These are phyloP conservation scores for Cheilosia scutellata DNA, from an alignment of 2,888 invertebrate genomes.

Conservation along the genomic window DNA sequence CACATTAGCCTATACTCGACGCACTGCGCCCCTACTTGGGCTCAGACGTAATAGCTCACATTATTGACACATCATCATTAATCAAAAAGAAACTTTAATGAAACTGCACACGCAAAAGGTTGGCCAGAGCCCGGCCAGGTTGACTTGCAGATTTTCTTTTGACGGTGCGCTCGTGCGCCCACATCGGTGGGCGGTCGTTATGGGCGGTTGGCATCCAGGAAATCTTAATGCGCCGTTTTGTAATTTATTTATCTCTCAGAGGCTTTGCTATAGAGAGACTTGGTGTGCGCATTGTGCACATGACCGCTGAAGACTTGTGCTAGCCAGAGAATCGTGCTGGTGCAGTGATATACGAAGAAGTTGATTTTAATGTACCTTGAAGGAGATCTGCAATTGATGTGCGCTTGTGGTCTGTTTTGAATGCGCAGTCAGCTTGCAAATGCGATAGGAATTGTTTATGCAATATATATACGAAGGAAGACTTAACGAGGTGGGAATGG, in stretches of 20 bases:
- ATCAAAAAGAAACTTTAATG: slow-evolving; percentile 77
- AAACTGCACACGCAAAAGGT: slow-evolving; percentile 60
- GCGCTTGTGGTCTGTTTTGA: slow-evolving; percentile 40
- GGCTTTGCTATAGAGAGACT: too few relatives aligned
- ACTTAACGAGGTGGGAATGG: slow-evolving; percentile 6
- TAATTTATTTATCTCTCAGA: slow-evolving; percentile 37
- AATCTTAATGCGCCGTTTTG: slow-evolving; percentile 62
- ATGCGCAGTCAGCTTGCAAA: slow-evolving; percentile 11
- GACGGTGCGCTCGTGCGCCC: slow-evolving; percentile 24
- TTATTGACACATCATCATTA: slow-evolving; percentile 83
- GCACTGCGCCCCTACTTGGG: neutral
- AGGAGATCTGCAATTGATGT: slow-evolving; percentile 26
- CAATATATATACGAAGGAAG: neutral
- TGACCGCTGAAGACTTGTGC: slow-evolving; percentile 24
- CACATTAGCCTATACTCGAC: slow-evolving; percentile 31
- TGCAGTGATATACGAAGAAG: slow-evolving; percentile 50
- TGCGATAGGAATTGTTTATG: neutral
- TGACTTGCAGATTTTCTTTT: slow-evolving; percentile 28
- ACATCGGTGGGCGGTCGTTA: slow-evolving; percentile 51
- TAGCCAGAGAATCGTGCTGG: slow-evolving; percentile 8
- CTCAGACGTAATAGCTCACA: slow-evolving; percentile 76
- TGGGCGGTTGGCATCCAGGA: slow-evolving; percentile 56
- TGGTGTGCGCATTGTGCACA: slow-evolving; percentile 9
- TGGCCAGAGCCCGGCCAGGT: neutral
- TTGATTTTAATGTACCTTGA: slow-evolving; percentile 63